A percentile compares a stretch with the other conserved stretches of the same genome.
These are phyloP conservation scores for Cryptomyrus ogoouensis DNA, from an alignment of 2,113 vertebrate genomes.

Conservation along the genomic window DNA sequence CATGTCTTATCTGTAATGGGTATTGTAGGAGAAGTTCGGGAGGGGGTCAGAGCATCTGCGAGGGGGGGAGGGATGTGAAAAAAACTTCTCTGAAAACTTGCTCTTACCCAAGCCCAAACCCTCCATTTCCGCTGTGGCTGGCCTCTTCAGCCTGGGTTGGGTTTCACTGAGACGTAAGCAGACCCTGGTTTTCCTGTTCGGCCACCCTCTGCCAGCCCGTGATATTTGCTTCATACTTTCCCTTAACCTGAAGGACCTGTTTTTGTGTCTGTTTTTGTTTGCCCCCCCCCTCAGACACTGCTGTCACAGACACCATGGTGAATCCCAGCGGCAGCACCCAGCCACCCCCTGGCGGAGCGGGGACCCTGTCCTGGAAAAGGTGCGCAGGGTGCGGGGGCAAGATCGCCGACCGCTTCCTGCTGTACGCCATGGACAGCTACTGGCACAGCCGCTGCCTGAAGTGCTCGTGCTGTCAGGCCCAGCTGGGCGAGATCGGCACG, in stretches of 20 bases:
- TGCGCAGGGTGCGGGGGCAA: conserved; percentile 95
- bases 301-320: conserved; percentile 77
- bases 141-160: not conserved
- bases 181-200: not conserved
- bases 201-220: not conserved
- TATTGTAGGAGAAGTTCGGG: not conserved
- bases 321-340: conserved; percentile 92
- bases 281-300: not conserved
- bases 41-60: not conserved
- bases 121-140: not conserved
- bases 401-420: conserved; percentile 96
- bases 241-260: conserved; percentile 7
- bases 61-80: not conserved
- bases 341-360: conserved; percentile 81
- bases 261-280: conserved; percentile 16
- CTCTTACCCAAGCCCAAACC: not conserved
- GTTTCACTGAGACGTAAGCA: not conserved
- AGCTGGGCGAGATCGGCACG: conserved; percentile 96
- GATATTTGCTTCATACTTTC: not conserved
- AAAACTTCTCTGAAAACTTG: not conserved
- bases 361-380: conserved; percentile 92
- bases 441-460: conserved; percentile 99
- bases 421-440: conserved; percentile 99
- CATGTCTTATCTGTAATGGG: not conserved
- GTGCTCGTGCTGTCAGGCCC: conserved; percentile 98